Conservation (phyloP, 2,113 vertebrate genomes). For the Planiliza haematocheilus region DNA sequence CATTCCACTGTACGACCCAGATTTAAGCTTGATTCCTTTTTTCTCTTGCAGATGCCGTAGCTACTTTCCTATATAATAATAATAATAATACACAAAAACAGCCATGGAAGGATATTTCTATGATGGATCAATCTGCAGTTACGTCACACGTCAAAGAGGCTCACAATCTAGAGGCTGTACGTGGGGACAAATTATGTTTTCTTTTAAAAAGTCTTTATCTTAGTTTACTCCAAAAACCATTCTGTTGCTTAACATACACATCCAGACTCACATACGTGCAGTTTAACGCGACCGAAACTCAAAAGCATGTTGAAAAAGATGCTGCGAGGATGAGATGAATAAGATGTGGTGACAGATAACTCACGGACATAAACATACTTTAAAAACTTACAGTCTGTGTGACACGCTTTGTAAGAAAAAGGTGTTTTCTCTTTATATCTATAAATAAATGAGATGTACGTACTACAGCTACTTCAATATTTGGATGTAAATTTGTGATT, state of each 20-base stretch:
- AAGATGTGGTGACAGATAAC: too few species aligned
- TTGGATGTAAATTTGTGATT: neutral
- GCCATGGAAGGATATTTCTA: too few species aligned
- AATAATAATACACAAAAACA: too few species aligned
- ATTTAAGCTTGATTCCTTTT: neutral
- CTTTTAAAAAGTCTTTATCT: too few species aligned
- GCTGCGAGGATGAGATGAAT: neutral
- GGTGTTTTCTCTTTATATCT: too few species aligned
- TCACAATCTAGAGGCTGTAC: neutral
- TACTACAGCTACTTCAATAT: too few species aligned
- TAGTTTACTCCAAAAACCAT: neutral
- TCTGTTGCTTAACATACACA: neutral
- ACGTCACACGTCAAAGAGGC: neutral
- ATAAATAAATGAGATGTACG: too few species aligned
- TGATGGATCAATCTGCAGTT: too few species aligned
- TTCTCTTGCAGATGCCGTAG: neutral
- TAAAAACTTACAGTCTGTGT: neutral
- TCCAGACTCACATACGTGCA: neutral
- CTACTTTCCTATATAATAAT: neutral
- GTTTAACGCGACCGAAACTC: neutral
- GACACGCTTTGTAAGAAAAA: neutral
- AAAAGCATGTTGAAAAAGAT: neutral
- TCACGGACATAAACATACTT: neutral
- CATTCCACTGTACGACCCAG: constrained; percentile 1
- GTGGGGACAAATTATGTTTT: too few species aligned